Percentiles rank a stretch among this genome's conserved stretches.
phyloP scores from a whole-genome alignment of 2,797 vertebrate genomes.

The Pachyuromys duprasi region DNA sequence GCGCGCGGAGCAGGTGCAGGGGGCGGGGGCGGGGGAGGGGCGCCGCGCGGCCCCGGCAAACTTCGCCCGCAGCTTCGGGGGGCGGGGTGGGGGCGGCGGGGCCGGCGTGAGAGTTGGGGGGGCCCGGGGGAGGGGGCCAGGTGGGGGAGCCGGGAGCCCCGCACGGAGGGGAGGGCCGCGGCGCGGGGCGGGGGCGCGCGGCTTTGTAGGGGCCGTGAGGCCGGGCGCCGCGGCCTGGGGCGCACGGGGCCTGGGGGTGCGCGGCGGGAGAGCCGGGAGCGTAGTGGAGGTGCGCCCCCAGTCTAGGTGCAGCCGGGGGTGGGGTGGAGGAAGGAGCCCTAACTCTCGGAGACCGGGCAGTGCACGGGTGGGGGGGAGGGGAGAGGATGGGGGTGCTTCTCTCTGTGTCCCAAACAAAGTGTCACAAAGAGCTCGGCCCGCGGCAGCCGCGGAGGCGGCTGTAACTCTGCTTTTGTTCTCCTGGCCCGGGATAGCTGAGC shows the following conservation, averaged over 20 bases:
- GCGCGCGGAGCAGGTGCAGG: conserved; percentile 87
- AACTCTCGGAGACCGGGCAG: conserved; percentile 63
- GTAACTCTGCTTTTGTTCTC: conserved; percentile 85
- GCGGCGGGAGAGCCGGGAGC: background rate
- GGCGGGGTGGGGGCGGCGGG: conserved; percentile 74
- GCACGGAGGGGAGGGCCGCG: conserved; percentile 66
- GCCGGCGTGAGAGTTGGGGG: conserved; percentile 59
- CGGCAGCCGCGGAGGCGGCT: conserved; percentile 82
- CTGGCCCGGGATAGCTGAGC: conserved; percentile 76
- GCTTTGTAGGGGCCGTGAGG: conserved; percentile 82
- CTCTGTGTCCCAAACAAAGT: conserved; percentile 85
- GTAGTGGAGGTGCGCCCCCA: conserved; percentile 54
- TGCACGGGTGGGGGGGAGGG: conserved; percentile 57
- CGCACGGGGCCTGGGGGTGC: conserved; percentile 69
- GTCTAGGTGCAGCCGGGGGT: conserved; percentile 74
- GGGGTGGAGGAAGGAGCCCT: conserved; percentile 67
- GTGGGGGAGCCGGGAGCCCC: conserved; percentile 44
- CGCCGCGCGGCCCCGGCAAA: conserved; percentile 86
- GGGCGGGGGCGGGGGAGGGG: conserved; percentile 82
- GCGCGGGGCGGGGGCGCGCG: conserved; percentile 41
- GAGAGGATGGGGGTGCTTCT: conserved; percentile 80
- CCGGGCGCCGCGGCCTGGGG: conserved; percentile 75
- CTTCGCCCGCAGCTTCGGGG: conserved; percentile 82
- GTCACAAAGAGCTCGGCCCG: conserved; percentile 85
- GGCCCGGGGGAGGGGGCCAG: conserved; percentile 23